These are phyloP conservation scores for Lypha dubia DNA, from an alignment of 2,888 invertebrate genomes.

Conservation along the genomic window DNA sequence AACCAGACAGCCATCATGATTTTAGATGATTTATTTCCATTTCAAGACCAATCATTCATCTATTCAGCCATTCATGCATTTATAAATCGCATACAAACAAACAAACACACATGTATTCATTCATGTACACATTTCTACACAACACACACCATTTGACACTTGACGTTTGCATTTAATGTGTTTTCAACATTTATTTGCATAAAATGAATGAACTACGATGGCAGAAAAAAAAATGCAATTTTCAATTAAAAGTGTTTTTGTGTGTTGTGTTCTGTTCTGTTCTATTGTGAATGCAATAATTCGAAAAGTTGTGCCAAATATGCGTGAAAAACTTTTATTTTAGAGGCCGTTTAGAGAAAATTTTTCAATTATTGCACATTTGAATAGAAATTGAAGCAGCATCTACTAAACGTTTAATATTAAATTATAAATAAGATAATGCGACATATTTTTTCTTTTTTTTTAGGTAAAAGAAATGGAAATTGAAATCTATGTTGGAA, in stretches of 20 bases:
- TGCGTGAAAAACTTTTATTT: neutral
- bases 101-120: neutral
- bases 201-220: constrained; percentile 33
- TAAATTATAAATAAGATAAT: too few relatives aligned
- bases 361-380: constrained; percentile 6
- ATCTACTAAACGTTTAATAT: neutral
- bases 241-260: constrained; percentile 39
- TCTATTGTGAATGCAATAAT: constrained; percentile 12
- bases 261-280: neutral
- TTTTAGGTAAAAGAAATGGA: too few relatives aligned
- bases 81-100: constrained; percentile 11
- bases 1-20: constrained; percentile 30
- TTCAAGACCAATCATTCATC: constrained; percentile 54
- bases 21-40: constrained; percentile 59
- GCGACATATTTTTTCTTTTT: too few relatives aligned
- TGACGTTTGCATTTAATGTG: constrained; percentile 50
- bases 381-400: neutral
- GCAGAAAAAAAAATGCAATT: constrained; percentile 20
- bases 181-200: constrained; percentile 45
- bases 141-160: constrained; percentile 54
- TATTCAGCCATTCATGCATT: constrained; percentile 47
- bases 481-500: too few relatives aligned
- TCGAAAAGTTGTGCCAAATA: neutral
- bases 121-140: neutral
- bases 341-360: constrained; percentile 6